Evolutionary conservation across 2,113 vertebrate species (phyloP).

Genomic region (Silurus meridionalis): DNA sequence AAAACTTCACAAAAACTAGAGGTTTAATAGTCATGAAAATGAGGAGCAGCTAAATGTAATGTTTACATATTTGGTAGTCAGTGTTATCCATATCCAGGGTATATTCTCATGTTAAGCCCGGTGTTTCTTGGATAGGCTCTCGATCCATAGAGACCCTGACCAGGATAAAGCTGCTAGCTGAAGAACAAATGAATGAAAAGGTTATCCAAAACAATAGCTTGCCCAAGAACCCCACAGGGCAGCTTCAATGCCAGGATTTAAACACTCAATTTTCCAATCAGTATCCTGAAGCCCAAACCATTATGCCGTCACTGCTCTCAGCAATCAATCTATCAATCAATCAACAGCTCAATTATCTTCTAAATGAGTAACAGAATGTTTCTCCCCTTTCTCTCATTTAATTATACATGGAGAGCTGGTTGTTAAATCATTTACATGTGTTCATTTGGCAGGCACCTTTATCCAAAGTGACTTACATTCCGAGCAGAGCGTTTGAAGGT

Average conservation of each 20-base stretch:
- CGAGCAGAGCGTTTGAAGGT: not conserved
- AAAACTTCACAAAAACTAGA: not conserved
- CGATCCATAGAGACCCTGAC: not conserved
- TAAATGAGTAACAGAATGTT: slow-evolving; percentile 1
- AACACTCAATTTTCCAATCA: not conserved
- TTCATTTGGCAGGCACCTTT: not conserved
- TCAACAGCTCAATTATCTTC: not conserved
- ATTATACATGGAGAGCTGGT: not conserved
- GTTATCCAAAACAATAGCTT: not conserved
- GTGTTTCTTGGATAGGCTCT: not conserved
- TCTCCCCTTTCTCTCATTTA: not conserved
- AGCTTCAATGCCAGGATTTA: not conserved
- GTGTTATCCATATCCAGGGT: not conserved
- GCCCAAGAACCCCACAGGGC: not conserved
- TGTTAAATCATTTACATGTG: not conserved
- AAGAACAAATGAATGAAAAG: slow-evolving; percentile 6
- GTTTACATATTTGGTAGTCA: not conserved
- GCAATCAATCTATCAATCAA: slow-evolving; percentile 14
- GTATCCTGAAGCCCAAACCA: not conserved
- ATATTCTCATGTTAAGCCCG: not conserved
- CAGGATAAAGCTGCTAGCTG: not conserved
- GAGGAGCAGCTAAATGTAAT: not conserved
- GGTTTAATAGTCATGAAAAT: not conserved
- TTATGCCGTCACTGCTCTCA: not conserved
- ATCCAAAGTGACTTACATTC: not conserved